Evolutionary conservation across 2,888 invertebrate species (phyloP), one percentile per base, ranked within the genome.

Genomic region (Melangyna quadrimaculata): DNA sequence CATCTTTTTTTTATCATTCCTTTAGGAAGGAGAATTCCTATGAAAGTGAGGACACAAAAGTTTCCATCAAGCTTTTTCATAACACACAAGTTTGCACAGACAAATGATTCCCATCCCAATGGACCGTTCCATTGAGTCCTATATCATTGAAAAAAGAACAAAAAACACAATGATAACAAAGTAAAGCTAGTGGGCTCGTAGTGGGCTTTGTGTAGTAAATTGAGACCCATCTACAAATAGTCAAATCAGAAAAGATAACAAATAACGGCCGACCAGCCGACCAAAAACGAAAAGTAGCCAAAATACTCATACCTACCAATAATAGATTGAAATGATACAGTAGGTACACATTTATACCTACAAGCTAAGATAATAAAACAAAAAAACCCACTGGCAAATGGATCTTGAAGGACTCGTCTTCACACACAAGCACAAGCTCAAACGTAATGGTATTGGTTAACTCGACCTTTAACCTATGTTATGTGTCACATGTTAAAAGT

Each of bases 241-340:
- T 32, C 83, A 71, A 71, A 79, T 75, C 65, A 84, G 67, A 61
- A 53, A 51, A 17, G 48, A 22, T 45, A 70, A 65, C 65, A 51
- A 9, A 48, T n/a, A 65, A 61, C 63, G 63, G 29, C 43, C 24
- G 19, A 10, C n/a, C 7, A 4, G 27, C 43, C 19, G 29, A 10
- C 40, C 22, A 10, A 45, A 24, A 5, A 35, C 2, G 14, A 17
- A 32, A 17, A 65, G 35, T 37, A 57, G 6, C 32, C n/a, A 45
- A 67, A 75, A 37, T n/a, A n/a, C n/a, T n/a, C n/a, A n/a, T n/a
- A n/a, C n/a, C n/a, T n/a, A n/a, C n/a, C n/a, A n/a, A n/a, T 9
- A 45, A 24, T 43, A 55, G 37, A 63, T 65, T 61, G 48, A 78
- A 65, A 24, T 37, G 40, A 53, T 45, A 63, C 22, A 55, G 29